Evolutionary conservation across 1,140 invertebrate genomes (phyloP).

Genomic region (Drosophila sp.): DNA sequence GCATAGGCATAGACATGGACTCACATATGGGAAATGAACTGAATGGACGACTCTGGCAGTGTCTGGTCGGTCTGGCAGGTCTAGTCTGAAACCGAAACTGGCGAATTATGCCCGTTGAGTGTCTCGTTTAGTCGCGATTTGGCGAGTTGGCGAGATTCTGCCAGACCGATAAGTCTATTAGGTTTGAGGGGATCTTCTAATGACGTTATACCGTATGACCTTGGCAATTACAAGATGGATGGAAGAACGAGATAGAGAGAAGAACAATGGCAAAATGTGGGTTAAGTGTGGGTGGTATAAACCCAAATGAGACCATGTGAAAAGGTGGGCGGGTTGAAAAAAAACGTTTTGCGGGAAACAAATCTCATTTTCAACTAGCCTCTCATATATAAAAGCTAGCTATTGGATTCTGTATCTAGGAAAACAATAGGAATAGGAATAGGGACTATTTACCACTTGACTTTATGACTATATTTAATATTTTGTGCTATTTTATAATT

Average conservation of each 20-base stretch:
- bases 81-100: background rate
- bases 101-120: conserved; percentile 10
- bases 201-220: conserved; percentile 7
- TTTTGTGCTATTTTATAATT: too few species aligned
- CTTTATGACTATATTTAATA: too few species aligned
- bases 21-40: conserved; percentile 5
- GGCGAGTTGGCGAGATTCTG: conserved; percentile 9
- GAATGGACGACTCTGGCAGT: background rate
- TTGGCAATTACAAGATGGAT: conserved; percentile 5
- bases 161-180: conserved; percentile 13
- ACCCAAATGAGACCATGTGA: background rate
- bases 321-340: background rate
- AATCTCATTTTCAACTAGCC: background rate
- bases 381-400: background rate
- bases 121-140: conserved; percentile 13
- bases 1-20: background rate
- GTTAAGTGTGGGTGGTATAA: conserved; percentile 8
- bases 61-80: conserved; percentile 1
- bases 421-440: too few species aligned
- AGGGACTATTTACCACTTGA: too few species aligned
- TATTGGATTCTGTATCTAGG: too few species aligned
- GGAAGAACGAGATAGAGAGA: background rate
- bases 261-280: conserved; percentile 5
- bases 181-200: conserved; percentile 8
- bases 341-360: background rate